A percentile compares a stretch with the other conserved stretches of the same genome.
These are phyloP conservation scores for Anguilla marmorata DNA, from an alignment of 2,797 vertebrate species.

Conservation along the genomic window DNA sequence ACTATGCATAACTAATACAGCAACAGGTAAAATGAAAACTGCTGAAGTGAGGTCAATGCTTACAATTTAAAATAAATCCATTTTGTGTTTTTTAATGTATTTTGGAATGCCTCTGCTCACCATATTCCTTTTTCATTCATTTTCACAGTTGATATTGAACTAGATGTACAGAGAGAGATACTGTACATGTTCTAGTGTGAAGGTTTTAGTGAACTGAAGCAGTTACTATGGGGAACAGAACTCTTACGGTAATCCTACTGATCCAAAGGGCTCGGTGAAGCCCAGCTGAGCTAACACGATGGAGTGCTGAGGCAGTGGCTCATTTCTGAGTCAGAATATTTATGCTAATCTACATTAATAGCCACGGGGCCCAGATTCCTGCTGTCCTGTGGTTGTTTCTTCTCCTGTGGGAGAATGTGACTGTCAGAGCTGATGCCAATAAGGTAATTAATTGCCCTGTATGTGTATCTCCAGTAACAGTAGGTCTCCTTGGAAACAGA, in stretches of 20 bases:
- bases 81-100: background rate
- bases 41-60: background rate
- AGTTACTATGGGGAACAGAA: no score
- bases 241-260: background rate
- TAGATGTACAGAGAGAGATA: background rate
- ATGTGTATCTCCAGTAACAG: conserved; percentile 48
- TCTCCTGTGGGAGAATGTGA: conserved; percentile 18
- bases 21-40: background rate
- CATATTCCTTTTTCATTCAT: background rate
- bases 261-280: background rate
- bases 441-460: conserved; percentile 64
- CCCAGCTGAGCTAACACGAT: background rate
- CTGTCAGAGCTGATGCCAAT: conserved; percentile 41
- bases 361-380: background rate
- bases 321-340: background rate
- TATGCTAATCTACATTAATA: conserved; percentile 1
- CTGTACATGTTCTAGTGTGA: background rate
- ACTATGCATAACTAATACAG: background rate
- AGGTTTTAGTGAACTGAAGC: background rate
- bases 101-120: background rate
- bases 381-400: conserved; percentile 5
- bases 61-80: background rate
- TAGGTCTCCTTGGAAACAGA: conserved; percentile 59
- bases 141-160: background rate
- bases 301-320: background rate